Base-by-base conservation (phyloP, 2,888 invertebrate genomes). In the Apamea epomidion region DNA sequence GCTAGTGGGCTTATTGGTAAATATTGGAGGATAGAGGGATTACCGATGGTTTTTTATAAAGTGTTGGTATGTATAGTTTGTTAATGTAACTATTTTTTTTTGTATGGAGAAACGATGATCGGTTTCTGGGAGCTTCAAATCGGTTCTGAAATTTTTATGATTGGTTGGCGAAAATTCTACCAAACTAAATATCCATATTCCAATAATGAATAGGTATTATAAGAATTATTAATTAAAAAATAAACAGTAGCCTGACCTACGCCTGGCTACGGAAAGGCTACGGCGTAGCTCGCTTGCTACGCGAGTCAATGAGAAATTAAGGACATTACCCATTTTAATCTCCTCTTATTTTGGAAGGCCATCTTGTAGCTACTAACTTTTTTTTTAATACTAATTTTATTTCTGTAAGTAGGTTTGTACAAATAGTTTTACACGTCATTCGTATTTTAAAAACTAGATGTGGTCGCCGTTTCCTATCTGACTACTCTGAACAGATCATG, bases 1-100 rank as follows among this genome's bases (percentile, higher is more conserved):
- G 87, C 86, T 77, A 79, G 81, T 77, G n/a, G 51, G 83, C 76
- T 85, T 87, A 84, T 84, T 78, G 81, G 79, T 69, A 81, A 87
- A 84, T 82, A 78, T 80, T 84, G 84, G 18, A 79, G 78, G 73
- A 48, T 29, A 12, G 62, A 16, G n/a, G 65, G 78, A 75, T 87
- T 79, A 83, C 8, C 48, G 42, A 2, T 2, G 32, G 25, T 68
- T 58, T 84, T 76, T 74, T 74, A n/a, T 58, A 42, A 72, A 73
- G n/a, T 80, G 64, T 75, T 16, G 3, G 7, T n/a, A 48, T 14
- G 16, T 70, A 12, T 64, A 64, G 21, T 74, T 42, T 8, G 32
- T 51, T 12, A 16, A n/a, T 18, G 14, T n/a, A 42, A n/a, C 4
- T 10, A 16, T 48, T 54, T 60, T 25, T n/a, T 42, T 62, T n/a